phyloP scores from a whole-genome alignment of 2,113 vertebrate genomes.

The Dermatemys mawii region DNA sequence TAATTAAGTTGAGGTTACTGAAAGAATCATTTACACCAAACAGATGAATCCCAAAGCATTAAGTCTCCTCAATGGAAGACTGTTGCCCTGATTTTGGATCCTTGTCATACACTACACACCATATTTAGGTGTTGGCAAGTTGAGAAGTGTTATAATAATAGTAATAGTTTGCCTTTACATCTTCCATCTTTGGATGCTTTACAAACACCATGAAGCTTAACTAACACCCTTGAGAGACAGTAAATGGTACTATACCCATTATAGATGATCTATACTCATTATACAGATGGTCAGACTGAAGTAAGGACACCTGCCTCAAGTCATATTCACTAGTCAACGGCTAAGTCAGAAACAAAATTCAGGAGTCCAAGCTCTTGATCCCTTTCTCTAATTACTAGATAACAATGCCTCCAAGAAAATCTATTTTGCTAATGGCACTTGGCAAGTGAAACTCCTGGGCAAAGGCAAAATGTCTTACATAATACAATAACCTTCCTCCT shows the following conservation, averaged over 20 bases:
- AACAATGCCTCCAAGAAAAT: background rate
- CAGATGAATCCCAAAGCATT: background rate
- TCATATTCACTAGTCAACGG: too few relatives aligned
- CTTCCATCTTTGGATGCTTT: background rate
- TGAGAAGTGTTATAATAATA: background rate
- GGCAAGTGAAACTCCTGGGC: background rate
- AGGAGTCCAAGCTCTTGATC: background rate
- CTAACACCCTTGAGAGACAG: too few relatives aligned
- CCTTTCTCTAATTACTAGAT: background rate
- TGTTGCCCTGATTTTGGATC: background rate
- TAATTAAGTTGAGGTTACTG: too few relatives aligned
- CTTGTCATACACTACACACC: background rate
- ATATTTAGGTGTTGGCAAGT: background rate
- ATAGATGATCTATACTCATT: too few relatives aligned
- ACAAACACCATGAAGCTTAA: background rate
- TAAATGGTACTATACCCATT: too few relatives aligned
- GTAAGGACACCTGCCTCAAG: background rate
- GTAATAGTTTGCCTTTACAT: background rate
- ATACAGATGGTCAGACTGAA: too few relatives aligned
- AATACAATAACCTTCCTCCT: background rate
- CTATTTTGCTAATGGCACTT: background rate
- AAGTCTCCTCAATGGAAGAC: background rate
- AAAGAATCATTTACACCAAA: background rate
- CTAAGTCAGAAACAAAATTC: background rate
- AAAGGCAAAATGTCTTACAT: background rate